Evolutionary conservation across 1,140 invertebrate genomes (phyloP), one percentile per base, ranked within the genome.

Genomic region (Papilio xuthus): DNA sequence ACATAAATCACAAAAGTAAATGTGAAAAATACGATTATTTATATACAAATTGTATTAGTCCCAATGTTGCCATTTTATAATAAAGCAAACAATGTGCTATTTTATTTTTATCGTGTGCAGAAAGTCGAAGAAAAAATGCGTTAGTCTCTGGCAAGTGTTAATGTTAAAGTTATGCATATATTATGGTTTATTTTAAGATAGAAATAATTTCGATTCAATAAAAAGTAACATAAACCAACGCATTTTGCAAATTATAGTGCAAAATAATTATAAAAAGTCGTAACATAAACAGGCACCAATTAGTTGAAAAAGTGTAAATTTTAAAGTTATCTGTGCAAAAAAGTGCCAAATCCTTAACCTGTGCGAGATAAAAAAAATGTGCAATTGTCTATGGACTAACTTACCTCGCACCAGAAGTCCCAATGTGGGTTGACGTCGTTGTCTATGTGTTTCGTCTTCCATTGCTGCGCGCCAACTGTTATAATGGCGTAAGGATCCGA

Each of bases 401-500:
- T 95, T 95, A 98, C 98, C 97, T 98, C 98, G 88, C 97, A 98
- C 96, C 97, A 97, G 91, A 94, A 98, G 90, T 98, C 97, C 98
- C 98, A 99, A 84, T 97, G 97, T 18, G 98, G 98, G 94, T 98
- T 97, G 13, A 99, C 95, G 79, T 97, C 97, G 91, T 98, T 99
- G 86, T 98, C 96, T 83, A 99, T 98, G 10, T 97, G 97, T 85
- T 96, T 96, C 0, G 98, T 99, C 87, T 96, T 96, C 91, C 97
- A 98, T 92, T 97, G 96, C 93, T 98, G 97, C 0, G 98, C 96
- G 70, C 98, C 98, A 71, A 99, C 97, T 83, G 95, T 96, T 84
- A 98, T 95, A 72, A 98, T 96, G 32, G 97, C 97, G 93, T 99
- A 99, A 4, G 98, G 98, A 95, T 99, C 98, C 4, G 98, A 99